Evolutionary conservation across 2,797 vertebrate species (phyloP).

Genomic region (Acanthis flammea): DNA sequence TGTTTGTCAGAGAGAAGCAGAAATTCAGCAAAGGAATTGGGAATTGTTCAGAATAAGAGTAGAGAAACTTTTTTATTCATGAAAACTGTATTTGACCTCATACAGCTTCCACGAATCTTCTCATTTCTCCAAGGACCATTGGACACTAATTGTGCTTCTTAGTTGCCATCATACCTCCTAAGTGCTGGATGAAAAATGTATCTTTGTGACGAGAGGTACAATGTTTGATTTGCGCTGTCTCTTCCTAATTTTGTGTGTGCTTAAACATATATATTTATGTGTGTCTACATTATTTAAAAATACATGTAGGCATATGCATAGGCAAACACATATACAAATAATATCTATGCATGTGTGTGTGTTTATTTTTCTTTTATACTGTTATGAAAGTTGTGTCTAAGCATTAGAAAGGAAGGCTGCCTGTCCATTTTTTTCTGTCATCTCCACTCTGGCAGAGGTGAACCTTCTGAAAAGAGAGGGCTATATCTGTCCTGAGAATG

Average conservation of each 20-base stretch:
- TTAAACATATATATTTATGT: neutral
- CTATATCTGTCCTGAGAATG: neutral
- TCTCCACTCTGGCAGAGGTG: neutral
- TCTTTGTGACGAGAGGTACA: neutral
- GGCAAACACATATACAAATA: neutral
- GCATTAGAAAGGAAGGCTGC: neutral
- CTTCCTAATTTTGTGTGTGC: neutral
- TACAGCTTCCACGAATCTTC: neutral
- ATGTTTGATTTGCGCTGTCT: neutral
- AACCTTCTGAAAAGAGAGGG: neutral
- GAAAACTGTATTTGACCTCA: neutral
- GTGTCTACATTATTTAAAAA: neutral
- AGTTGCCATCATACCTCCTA: neutral
- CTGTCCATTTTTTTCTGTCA: neutral
- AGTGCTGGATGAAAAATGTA: neutral
- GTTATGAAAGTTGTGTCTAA: neutral
- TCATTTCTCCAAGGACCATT: neutral
- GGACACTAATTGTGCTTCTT: neutral
- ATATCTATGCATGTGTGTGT: accelerated
- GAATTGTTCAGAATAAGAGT: neutral
- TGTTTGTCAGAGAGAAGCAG: neutral
- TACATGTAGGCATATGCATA: no score
- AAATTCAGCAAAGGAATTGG: neutral
- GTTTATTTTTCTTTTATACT: neutral
- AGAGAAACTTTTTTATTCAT: neutral